phyloP scores from a whole-genome alignment of 2,797 vertebrate genomes.

The Aselliscus stoliczkanus region DNA sequence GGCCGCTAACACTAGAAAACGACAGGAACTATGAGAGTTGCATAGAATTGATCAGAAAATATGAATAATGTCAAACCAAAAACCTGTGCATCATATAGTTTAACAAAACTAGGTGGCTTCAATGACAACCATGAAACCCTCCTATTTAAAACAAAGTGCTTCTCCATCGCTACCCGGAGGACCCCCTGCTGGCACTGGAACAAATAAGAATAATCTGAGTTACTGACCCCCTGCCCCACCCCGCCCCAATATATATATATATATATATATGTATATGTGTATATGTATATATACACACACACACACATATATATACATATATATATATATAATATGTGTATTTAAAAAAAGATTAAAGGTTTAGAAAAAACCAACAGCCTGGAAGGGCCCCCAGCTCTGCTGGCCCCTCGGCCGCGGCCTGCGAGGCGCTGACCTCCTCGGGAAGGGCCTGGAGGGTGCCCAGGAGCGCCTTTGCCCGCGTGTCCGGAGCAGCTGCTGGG shows the following conservation, averaged over 20 bases:
- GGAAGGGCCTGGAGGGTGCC: conserved; percentile 83
- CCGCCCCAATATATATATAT: background rate
- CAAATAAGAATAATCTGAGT: conserved; percentile 46
- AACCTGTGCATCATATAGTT: conserved; percentile 67
- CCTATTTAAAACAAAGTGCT: conserved; percentile 69
- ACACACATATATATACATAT: background rate
- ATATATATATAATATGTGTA: conserved; percentile 4
- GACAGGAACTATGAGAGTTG: conserved; percentile 74
- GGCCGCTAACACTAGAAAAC: conserved; percentile 77
- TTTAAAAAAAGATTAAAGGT: conserved; percentile 80
- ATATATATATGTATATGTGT: background rate
- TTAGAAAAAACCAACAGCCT: conserved; percentile 80
- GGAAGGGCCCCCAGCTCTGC: conserved; percentile 45
- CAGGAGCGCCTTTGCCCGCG: conserved; percentile 82
- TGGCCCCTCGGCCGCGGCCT: conserved; percentile 84
- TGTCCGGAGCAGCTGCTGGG: conserved; percentile 67
- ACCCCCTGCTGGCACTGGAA: conserved; percentile 76
- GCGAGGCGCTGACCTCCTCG: conserved; percentile 85
- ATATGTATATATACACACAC: background rate
- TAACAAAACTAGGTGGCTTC: conserved; percentile 73
- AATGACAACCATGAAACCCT: conserved; percentile 75
- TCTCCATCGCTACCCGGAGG: conserved; percentile 72
- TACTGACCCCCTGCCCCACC: conserved; percentile 70
- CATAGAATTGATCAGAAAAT: conserved; percentile 84
- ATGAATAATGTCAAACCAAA: conserved; percentile 76